phyloP scores from a whole-genome alignment of 1,140 invertebrate genomes.

The Coenobita brevimanus region DNA sequence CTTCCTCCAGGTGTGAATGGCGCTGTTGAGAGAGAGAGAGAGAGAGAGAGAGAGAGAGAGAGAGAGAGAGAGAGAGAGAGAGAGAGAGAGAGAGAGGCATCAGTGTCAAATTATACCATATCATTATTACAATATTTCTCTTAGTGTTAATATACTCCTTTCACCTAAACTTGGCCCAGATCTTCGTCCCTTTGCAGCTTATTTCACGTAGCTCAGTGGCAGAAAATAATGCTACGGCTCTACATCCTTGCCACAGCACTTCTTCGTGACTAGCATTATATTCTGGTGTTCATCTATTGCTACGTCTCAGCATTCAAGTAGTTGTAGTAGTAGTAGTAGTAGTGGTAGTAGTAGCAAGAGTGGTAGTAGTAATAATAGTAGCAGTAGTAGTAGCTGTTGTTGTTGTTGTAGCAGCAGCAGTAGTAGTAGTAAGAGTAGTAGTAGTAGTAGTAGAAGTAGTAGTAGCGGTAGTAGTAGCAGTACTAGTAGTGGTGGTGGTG shows the following conservation, averaged over 20 bases:
- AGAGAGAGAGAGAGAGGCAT: neutral
- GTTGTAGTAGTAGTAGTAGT: neutral
- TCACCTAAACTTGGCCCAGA: too few relatives aligned
- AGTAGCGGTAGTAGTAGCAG: neutral
- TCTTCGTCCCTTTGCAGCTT: neutral
- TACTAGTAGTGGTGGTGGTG: too few relatives aligned
- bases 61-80: slow-evolving; percentile 12
- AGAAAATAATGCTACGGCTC: too few relatives aligned
- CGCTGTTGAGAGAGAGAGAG: slow-evolving; percentile 12
- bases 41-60: slow-evolving; percentile 25
- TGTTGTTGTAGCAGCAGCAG: neutral
- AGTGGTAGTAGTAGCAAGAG: too few relatives aligned
- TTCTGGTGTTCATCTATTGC: too few relatives aligned
- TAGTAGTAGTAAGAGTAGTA: too few relatives aligned
- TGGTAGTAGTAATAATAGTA: slow-evolving; percentile 8
- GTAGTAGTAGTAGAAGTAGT: neutral
- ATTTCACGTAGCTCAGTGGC: too few relatives aligned
- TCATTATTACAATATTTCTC: too few relatives aligned
- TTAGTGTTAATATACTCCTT: too few relatives aligned
- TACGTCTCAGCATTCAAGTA: too few relatives aligned
- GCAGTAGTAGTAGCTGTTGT: neutral
- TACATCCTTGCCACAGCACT: too few relatives aligned
- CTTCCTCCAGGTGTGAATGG: slow-evolving; percentile 42
- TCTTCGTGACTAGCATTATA: neutral
- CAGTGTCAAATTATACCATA: neutral